Base-by-base conservation (phyloP, 1,140 invertebrate genomes). In the Zelostemma sp. region DNA sequence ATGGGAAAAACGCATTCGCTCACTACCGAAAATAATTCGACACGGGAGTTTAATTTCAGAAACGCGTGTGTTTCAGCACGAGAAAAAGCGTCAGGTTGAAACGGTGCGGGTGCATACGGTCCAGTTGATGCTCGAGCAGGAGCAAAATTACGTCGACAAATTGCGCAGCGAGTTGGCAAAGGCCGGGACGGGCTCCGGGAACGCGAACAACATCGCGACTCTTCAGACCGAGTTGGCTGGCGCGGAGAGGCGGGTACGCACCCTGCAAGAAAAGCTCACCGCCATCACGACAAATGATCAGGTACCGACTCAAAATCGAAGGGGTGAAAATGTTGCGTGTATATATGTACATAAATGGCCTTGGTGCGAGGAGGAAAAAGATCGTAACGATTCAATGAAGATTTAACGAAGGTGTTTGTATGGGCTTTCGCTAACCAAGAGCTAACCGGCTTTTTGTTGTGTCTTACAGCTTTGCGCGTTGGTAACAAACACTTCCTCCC, bases 51-150 rank as follows among this genome's bases (percentile, higher is more conserved):
- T n/a, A n/a, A n/a, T n/a, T n/a, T n/a, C n/a, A n/a, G n/a, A n/a
- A n/a, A n/a, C n/a, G n/a, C n/a, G n/a, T n/a, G n/a, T 48, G 6
- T 83, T 87, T 17, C 80, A 94, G 92, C 88, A 90, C 57, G 92
- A 92, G 72, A 94, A 94, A 74, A 90, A 91, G 50, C 88, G 90
- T 6, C 91, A 94, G 81, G 80, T 94, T 70, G 91, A 93, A 75
- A 88, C 89, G 40, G 89, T 92, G 55, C 90, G 92, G 72, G 89
- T 92, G 11, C 86, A 91, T 69, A 95, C 93, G 6, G 88, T 95
- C 55, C 88, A 91, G 61, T 87, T 93, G 60, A 94, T 94, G 92
- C 82, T 94, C 71, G 92, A 94, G 69, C 89, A 93, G 72, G 93
- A 94, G 72, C 90, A 91, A 76, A 88, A 90, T 68, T 92, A 93